These are phyloP conservation scores for Uropetala carovei DNA, from an alignment of 2,888 invertebrate species.

Conservation along the genomic window DNA sequence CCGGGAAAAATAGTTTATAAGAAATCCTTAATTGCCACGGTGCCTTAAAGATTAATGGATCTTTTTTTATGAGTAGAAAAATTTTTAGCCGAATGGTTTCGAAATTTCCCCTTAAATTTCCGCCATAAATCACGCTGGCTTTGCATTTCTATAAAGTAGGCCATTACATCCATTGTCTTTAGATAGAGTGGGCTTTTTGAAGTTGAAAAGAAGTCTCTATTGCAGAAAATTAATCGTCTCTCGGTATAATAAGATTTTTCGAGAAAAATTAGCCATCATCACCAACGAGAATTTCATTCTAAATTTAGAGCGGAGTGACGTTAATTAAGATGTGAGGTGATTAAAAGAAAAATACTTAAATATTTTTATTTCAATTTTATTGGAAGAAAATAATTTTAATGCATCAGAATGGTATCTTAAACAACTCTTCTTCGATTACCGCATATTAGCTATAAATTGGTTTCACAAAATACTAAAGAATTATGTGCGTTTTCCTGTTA, in stretches of 20 bases:
- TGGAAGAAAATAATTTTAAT: too few species aligned
- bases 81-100: background rate
- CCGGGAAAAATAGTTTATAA: background rate
- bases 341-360: too few species aligned
- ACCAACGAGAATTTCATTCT: background rate
- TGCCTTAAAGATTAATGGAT: constrained; percentile 2
- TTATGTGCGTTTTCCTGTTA: too few species aligned
- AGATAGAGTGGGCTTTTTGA: background rate
- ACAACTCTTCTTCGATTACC: too few species aligned
- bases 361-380: too few species aligned
- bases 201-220: background rate
- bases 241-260: background rate
- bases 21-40: background rate
- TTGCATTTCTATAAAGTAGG: constrained; percentile 28
- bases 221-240: background rate
- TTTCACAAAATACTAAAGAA: too few species aligned
- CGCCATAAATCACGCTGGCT: background rate
- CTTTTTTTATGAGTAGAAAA: background rate
- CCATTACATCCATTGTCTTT: constrained; percentile 18
- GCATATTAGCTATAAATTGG: too few species aligned
- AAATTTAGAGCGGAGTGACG: background rate
- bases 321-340: background rate
- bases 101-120: background rate
- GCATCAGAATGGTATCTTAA: too few species aligned
- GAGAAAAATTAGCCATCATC: background rate